Evolutionary conservation across 2,113 vertebrate genomes (phyloP), one percentile per base, ranked within the genome.

Genomic region (Spea multiplicata): DNA sequence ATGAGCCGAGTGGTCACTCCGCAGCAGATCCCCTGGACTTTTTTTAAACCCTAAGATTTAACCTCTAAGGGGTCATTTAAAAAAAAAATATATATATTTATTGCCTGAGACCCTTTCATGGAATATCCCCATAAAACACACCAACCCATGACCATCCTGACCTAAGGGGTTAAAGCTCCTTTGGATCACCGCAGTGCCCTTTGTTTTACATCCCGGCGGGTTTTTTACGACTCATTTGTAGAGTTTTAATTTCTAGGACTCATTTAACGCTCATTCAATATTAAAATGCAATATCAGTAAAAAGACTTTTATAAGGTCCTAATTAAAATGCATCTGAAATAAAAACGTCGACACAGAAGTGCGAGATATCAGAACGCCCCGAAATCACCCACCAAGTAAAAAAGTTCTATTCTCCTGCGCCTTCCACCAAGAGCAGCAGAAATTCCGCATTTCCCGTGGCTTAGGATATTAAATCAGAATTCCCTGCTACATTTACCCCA

Each of bases 181-280:
- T 30, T 30, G 49, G 4, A 53, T 8, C 8, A 8, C 8, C 9
- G 30, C 69, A 13, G 6, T 57, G 76, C 64, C 69, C 76, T 79
- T 53, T 66, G 12, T 3, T 57, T 79, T 65, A 66, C 61, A 66
- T 62, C 69, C 66, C 70, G 52, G 45, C 12, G 57, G 12, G 30
- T 30, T 78, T n/a, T n/a, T 78, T 78, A 71, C 44, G 66, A 76
- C 75, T 76, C 66, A 59, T 72, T 79, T 66, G 76, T 47, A 72
- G 50, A 79, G 61, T 79, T 72, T 79, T 79, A 79, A 79, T 79
- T 79, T 72, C 62, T 66, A 7, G 69, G 69, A 79, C 73, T 79
- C 76, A 79, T 79, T 79, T 79, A 79, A 72, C 12, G 61, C 76
- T 79, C 76, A 79, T 79, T 79, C 61, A 79, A 79, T 79, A 79